Percentiles rank a stretch among this genome's conserved stretches.
phyloP scores from a whole-genome alignment of 2,888 invertebrate species.

The Ormyrus labotus region DNA sequence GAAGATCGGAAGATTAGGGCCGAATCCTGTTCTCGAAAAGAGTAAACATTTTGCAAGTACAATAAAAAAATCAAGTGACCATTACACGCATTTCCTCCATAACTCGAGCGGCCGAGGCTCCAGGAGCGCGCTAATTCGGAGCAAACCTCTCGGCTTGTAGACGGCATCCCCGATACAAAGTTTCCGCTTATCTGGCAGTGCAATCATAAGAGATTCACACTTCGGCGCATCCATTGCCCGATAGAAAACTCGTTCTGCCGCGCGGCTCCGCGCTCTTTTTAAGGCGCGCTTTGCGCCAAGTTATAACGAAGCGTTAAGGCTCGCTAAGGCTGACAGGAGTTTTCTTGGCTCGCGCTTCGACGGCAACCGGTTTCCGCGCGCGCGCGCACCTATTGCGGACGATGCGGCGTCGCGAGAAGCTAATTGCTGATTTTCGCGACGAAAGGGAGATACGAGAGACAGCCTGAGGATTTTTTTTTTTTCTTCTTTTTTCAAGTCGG shows the following conservation, averaged over 20 bases:
- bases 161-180: too few relatives aligned
- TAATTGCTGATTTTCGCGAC: slow-evolving; percentile 51
- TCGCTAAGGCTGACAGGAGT: slow-evolving; percentile 2
- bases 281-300: not conserved
- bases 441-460: not conserved
- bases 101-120: not conserved
- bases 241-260: too few relatives aligned
- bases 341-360: not conserved
- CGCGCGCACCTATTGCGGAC: not conserved
- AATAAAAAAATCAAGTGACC: too few relatives aligned
- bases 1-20: too few relatives aligned
- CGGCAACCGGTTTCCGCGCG: not conserved
- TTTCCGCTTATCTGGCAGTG: too few relatives aligned
- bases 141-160: too few relatives aligned
- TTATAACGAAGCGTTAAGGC: slow-evolving; percentile 24
- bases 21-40: too few relatives aligned
- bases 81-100: not conserved
- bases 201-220: too few relatives aligned
- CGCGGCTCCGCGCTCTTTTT: not conserved
- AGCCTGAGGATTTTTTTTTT: not conserved
- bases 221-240: too few relatives aligned
- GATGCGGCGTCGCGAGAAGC: not conserved
- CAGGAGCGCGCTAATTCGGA: not conserved
- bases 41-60: too few relatives aligned
- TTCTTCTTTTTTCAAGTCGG: too few relatives aligned